Evolutionary conservation across 1,140 invertebrate genomes (phyloP).

Genomic region (Lethrus apterus): DNA sequence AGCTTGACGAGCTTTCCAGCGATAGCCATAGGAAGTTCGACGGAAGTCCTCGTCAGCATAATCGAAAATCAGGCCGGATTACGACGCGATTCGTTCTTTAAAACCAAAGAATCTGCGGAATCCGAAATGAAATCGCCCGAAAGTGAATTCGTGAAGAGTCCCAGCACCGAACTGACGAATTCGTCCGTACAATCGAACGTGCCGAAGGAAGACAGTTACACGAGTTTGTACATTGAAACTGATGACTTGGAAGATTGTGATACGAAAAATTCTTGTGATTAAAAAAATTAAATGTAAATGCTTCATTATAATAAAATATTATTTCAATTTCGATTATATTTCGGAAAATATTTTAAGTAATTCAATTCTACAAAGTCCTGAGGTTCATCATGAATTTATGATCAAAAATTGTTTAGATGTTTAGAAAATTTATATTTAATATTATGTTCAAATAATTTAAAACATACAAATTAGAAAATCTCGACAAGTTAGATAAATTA

Average conservation of each 20-base stretch:
- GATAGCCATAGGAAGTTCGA: slow-evolving; percentile 34
- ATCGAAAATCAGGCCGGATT: slow-evolving; percentile 32
- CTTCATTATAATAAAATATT: neutral
- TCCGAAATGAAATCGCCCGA: slow-evolving; percentile 20
- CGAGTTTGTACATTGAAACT: neutral
- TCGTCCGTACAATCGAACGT: slow-evolving; percentile 19
- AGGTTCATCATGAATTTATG: too few species aligned
- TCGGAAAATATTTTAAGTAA: too few species aligned
- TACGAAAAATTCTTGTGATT: neutral
- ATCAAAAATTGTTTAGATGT: too few species aligned
- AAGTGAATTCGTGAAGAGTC: slow-evolving; percentile 25
- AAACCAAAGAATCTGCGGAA: neutral
- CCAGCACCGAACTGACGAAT: slow-evolving; percentile 31
- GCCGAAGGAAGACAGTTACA: neutral
- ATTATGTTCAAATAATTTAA: too few species aligned
- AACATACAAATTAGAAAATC: too few species aligned
- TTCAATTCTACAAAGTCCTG: too few species aligned
- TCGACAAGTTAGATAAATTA: too few species aligned
- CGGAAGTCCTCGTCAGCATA: slow-evolving; percentile 34
- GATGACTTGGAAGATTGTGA: neutral
- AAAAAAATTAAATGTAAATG: neutral
- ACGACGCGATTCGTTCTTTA: slow-evolving; percentile 27
- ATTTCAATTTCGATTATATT: neutral
- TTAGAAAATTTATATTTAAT: too few species aligned
- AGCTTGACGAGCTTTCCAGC: slow-evolving; percentile 29